phyloP scores from a whole-genome alignment of 1,140 invertebrate genomes.

The Lordiphosa collinella region DNA sequence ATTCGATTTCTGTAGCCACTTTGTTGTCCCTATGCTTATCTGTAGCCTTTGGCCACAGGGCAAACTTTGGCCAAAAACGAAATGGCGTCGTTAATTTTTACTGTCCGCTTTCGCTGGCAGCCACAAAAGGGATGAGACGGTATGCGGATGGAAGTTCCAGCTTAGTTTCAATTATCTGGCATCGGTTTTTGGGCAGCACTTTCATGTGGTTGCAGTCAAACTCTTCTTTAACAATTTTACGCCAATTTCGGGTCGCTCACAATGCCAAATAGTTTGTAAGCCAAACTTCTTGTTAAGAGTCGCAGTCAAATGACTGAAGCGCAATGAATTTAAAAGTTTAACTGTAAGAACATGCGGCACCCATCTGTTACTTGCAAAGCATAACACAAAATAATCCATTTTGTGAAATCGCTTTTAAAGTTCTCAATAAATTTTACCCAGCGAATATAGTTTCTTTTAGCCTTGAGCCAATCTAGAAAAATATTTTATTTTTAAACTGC shows the following conservation, averaged over 20 bases:
- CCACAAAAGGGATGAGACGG: conserved; percentile 5
- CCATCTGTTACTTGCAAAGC: too few species aligned
- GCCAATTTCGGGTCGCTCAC: conserved; percentile 22
- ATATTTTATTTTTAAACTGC: too few species aligned
- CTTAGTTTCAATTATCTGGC: conserved; percentile 67
- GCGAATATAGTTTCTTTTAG: too few species aligned
- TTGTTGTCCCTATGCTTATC: conserved; percentile 60
- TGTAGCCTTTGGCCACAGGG: conserved; percentile 26
- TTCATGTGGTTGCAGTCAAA: conserved; percentile 57
- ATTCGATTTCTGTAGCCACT: conserved; percentile 49
- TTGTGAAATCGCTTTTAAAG: too few species aligned
- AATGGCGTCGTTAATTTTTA: conserved; percentile 73
- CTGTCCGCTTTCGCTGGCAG: conserved; percentile 25
- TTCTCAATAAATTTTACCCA: too few species aligned
- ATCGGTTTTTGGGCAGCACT: conserved; percentile 19
- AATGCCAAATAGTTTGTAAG: conserved; percentile 33
- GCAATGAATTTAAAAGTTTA: too few species aligned
- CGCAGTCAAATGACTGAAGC: too few species aligned
- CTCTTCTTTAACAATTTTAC: conserved; percentile 35
- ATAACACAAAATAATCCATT: too few species aligned
- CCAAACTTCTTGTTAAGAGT: too few species aligned
- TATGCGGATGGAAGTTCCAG: conserved; percentile 30
- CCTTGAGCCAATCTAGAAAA: too few species aligned
- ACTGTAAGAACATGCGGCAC: too few species aligned
- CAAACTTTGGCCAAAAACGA: conserved; percentile 53